Conservation (phyloP, 1,140 invertebrate genomes). For the Eufriesea mexicana region DNA sequence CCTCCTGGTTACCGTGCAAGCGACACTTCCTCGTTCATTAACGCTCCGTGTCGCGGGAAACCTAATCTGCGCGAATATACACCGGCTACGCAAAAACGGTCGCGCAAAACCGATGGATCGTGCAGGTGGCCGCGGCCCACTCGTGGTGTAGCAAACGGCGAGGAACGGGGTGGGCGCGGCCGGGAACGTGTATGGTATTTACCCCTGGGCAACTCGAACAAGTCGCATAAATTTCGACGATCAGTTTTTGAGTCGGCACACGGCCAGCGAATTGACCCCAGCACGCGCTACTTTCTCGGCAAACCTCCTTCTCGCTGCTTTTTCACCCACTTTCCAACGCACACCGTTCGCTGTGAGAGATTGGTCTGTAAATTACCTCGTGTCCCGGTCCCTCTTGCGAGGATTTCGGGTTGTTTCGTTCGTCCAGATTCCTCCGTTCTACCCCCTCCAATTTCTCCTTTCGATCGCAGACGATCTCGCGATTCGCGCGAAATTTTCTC, state of each 20-base stretch:
- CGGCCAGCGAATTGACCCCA: constrained; percentile 17
- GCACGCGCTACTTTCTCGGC: not conserved
- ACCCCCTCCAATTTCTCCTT: too few species aligned
- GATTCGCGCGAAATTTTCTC: not conserved
- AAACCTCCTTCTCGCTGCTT: constrained; percentile 9
- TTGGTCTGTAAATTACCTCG: constrained; percentile 1
- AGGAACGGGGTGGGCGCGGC: not conserved
- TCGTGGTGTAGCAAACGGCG: not conserved
- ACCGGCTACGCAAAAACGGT: constrained; percentile 38
- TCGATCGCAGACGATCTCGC: too few species aligned
- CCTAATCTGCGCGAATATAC: constrained; percentile 65
- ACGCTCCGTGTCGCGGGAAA: constrained; percentile 70
- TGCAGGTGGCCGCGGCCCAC: constrained; percentile 26
- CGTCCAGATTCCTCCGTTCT: not conserved
- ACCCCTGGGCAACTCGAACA: constrained; percentile 62
- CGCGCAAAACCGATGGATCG: constrained; percentile 48
- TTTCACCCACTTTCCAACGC: not conserved
- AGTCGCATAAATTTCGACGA: constrained; percentile 73
- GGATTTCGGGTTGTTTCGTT: not conserved
- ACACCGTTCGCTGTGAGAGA: not conserved
- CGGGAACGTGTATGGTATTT: constrained; percentile 54
- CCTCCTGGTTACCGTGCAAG: constrained; percentile 66
- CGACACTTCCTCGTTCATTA: constrained; percentile 75
- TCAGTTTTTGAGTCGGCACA: constrained; percentile 65
- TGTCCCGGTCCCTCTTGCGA: too few species aligned